Percentiles rank a stretch among this genome's conserved stretches.
Evolutionary conservation across 30 jellyfish, hydroid and myxozoan genomes (phyloP).

Genomic region (Pelagia noctiluca): DNA sequence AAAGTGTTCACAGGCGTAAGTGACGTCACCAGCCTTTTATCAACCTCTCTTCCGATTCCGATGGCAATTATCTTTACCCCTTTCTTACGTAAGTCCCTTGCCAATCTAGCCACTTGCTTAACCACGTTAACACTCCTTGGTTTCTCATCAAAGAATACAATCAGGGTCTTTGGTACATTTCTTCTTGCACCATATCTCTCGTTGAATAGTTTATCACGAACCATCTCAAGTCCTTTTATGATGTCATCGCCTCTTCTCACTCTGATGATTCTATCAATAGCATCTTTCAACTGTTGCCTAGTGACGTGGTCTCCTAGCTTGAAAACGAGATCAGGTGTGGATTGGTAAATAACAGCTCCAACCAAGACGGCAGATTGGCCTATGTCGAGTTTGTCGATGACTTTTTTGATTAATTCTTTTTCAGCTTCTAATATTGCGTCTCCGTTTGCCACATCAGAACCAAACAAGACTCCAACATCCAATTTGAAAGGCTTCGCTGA

Average conservation of each 20-base stretch:
- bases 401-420: slow-evolving; percentile 22
- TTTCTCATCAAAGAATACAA: slow-evolving; percentile 56
- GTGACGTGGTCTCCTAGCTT: slow-evolving; percentile 53
- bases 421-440: slow-evolving; percentile 32
- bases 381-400: slow-evolving; percentile 45
- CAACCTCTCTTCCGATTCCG: slow-evolving; percentile 1
- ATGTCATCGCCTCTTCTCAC: too few relatives aligned
- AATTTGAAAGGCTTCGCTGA: slow-evolving; percentile 28
- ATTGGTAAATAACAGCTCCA: slow-evolving; percentile 64
- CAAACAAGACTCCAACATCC: slow-evolving; percentile 70
- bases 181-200: slow-evolving; percentile 54
- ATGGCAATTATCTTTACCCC: slow-evolving; percentile 45
- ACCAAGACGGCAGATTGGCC: slow-evolving; percentile 20
- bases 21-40: background rate
- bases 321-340: slow-evolving; percentile 30
- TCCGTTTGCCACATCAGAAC: slow-evolving; percentile 59
- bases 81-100: slow-evolving; percentile 29
- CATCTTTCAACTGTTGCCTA: background rate
- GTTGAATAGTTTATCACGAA: slow-evolving; percentile 15
- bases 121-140: slow-evolving; percentile 27
- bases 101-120: background rate
- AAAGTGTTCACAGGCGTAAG: background rate
- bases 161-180: slow-evolving; percentile 60
- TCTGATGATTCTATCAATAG: too few relatives aligned
- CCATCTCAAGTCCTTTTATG: slow-evolving; percentile 49